Evolutionary conservation across 2,113 vertebrate species (phyloP).

Genomic region (Irena cyanogastra): DNA sequence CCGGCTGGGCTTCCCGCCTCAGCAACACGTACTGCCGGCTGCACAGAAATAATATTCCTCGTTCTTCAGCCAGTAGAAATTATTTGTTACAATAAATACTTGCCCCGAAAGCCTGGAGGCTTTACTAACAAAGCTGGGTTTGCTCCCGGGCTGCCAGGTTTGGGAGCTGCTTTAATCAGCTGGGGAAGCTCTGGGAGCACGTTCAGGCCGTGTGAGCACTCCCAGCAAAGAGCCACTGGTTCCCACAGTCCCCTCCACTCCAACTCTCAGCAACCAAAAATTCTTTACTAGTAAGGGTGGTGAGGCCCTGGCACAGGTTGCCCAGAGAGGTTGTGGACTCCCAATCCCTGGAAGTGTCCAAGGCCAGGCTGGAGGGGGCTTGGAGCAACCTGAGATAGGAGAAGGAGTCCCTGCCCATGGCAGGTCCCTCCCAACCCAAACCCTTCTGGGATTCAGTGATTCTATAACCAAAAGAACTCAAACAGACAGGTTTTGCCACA

Average conservation of each 20-base stretch:
- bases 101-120: background rate
- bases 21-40: background rate
- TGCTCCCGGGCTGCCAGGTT: background rate
- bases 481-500: background rate
- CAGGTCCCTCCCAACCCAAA: background rate
- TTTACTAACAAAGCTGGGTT: constrained; percentile 34
- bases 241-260: background rate
- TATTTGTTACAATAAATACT: constrained; percentile 1
- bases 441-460: background rate
- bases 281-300: background rate
- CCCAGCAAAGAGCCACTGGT: accelerated
- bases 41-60: background rate
- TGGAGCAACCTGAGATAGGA: background rate
- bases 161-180: background rate
- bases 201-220: accelerated
- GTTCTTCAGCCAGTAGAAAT: background rate
- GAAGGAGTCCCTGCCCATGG: background rate
- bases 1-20: background rate
- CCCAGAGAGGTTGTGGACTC: background rate
- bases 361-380: accelerated
- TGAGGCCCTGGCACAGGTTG: background rate
- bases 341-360: background rate
- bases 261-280: background rate
- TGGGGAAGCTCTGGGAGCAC: background rate
- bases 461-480: background rate